Evolutionary conservation across 2,888 invertebrate genomes (phyloP), one percentile per base, ranked within the genome.

Genomic region (Beris chalybata): DNA sequence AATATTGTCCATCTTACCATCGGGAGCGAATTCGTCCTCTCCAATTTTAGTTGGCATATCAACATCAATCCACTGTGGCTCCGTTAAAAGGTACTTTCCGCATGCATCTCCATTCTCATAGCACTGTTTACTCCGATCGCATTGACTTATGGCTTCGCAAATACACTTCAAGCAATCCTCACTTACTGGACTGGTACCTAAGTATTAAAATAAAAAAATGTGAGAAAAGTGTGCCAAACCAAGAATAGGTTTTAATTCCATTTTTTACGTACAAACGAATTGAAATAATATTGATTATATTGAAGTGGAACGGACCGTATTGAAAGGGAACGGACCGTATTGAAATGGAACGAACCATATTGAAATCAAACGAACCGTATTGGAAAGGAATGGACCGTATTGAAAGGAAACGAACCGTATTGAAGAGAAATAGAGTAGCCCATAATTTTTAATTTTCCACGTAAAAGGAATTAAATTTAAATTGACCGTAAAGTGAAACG

Each of bases 61-160:
- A 63, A 77, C 76, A 76, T 95, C 95, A 1, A 89, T 82, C 95
- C 94, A 95, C 77, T 94, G 95, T 0, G 88, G 87, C 91, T 92
- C 92, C 3, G 93, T 93, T 73, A 94, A 91, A 68, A 87, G 85
- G 82, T 93, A 94, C 43, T 93, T 85, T 1, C 94, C 94, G 74
- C 94, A 94, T 54, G 88, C 85, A 64, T 90, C 88, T 11, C 70
- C 22, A 22, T 22, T 22, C 3, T 22, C 71, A 4, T 82, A 81
- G 72, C 92, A 92, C 15, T 78, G 48, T 31, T 59, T 71, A 0
- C 85, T 85, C 1, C 82, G 81, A 76, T 91, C 88, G 78, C 93
- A 93, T 22, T 87, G 88, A 4, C 91, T 89, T 29, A 87, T 84
- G 0, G 91, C 92, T 75, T 93, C 91, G 78, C 93, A 93, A 72